Evolutionary conservation across 2,113 vertebrate species (phyloP), one percentile per base, ranked within the genome.

Genomic region (Psilopogon haemacephalus): DNA sequence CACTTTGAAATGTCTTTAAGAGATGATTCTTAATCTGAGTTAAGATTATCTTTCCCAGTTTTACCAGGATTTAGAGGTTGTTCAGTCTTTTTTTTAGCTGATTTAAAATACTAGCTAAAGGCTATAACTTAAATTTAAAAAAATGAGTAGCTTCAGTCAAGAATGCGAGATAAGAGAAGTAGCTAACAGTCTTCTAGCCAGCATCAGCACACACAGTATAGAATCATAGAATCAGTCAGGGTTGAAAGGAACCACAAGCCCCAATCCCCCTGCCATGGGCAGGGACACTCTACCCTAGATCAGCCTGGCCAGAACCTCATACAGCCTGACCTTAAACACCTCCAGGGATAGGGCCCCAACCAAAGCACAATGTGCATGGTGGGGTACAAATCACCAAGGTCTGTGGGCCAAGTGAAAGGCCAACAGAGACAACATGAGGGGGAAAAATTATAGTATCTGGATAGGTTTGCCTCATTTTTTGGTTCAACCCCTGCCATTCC

Each of bases 21-120:
- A 94, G 55, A 85, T 27, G 15, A 81, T 74, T 88, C 28, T 44
- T 70, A 77, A 73, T 28, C 37, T 62, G 71, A 94, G 81, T 84
- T 89, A 89, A 87, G 72, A 92, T 27, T 2, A 73, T 64, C n/a
- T 68, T 87, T 73, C 40, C 58, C 70, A 83, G 67, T 87, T 78
- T n/a, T n/a, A n/a, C n/a, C 33, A 83, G 52, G 54, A 73, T 59
- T 92, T 46, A 68, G 38, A 68, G 56, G 60, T 52, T 50, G 30
- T 28, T 26, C 52, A 23, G 33, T 23, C 23, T 2, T 19, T 48
- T 38, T 46, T 35, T 71, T 6, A 80, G 52, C 40, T 48, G 76
- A 91, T 91, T 93, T 89, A 88, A 86, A 60, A 52, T 59, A 40
- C 28, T 78, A 75, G 83, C 82, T 88, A 76, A 91, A 94, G 70